A percentile compares a stretch with the other conserved stretches of the same genome.
Evolutionary conservation across 2,797 vertebrate species (phyloP).

Genomic region (Pangasius krempfi): DNA sequence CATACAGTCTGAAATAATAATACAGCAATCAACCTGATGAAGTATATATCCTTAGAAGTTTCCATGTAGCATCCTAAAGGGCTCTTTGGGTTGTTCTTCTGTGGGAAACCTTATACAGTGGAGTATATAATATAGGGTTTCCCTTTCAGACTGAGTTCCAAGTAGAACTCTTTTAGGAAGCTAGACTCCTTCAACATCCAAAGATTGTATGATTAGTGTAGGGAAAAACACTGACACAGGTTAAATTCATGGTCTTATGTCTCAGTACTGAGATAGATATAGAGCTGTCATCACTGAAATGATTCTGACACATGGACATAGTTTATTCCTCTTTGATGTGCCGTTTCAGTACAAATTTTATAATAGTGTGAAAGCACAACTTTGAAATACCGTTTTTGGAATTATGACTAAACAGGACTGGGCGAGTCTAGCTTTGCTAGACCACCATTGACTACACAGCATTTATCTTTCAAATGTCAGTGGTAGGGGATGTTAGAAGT

Average conservation of each 20-base stretch:
- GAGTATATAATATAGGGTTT: not conserved
- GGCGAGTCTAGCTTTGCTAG: not conserved
- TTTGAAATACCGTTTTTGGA: not conserved
- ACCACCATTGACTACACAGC: not conserved
- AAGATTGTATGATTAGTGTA: not conserved
- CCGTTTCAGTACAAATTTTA: not conserved
- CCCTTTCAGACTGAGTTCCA: not conserved
- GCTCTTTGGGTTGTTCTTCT: not conserved
- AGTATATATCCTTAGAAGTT: not conserved
- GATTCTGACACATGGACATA: not conserved
- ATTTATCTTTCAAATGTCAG: constrained; percentile 15
- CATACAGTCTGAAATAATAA: not conserved
- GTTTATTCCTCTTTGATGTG: not conserved
- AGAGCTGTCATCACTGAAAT: not conserved
- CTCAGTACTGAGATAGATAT: not conserved
- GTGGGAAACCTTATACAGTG: not conserved
- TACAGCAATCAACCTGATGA: not conserved
- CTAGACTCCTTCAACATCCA: not conserved
- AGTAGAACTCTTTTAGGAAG: not conserved
- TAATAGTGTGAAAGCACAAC: not conserved
- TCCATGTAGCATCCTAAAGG: not conserved
- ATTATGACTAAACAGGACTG: not conserved
- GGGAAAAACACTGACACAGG: not conserved
- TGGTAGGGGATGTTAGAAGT: not conserved
- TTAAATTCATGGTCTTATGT: not conserved